phyloP scores from a whole-genome alignment of 2,888 invertebrate genomes.

The Resseliella maxima region DNA sequence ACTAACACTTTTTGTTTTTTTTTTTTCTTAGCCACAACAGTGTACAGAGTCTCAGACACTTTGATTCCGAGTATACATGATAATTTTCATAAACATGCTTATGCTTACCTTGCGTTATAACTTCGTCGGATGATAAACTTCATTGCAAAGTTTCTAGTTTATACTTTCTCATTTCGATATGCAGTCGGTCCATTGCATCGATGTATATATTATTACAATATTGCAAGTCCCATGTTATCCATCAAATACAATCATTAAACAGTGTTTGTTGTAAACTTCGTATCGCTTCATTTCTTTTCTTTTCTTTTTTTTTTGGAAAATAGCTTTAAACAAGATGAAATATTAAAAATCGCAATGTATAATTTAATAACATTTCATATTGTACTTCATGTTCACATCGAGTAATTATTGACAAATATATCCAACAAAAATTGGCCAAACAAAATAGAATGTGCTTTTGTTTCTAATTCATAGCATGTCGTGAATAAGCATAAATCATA shows the following conservation, averaged over 20 bases:
- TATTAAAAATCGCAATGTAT: too few relatives aligned
- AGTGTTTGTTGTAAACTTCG: background rate
- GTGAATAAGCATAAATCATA: constrained; percentile 23
- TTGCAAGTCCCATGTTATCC: too few relatives aligned
- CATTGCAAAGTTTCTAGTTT: background rate
- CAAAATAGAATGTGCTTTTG: background rate
- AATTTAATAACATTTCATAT: too few relatives aligned
- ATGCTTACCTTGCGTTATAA: too few relatives aligned
- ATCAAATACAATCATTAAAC: background rate
- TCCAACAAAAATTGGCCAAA: background rate
- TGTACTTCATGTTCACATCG: background rate
- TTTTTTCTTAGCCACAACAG: background rate
- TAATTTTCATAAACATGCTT: background rate
- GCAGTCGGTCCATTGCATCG: too few relatives aligned
- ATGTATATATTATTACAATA: background rate
- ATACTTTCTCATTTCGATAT: too few relatives aligned
- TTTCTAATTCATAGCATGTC: background rate
- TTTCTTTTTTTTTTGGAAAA: too few relatives aligned
- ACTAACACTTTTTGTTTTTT: too few relatives aligned
- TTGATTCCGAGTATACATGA: too few relatives aligned
- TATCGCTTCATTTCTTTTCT: background rate
- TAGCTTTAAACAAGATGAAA: too few relatives aligned
- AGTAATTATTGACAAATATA: background rate
- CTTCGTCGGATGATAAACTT: background rate
- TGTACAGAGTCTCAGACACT: too few relatives aligned